Percentiles rank a stretch among this genome's conserved stretches.
Evolutionary conservation across 2,113 vertebrate species (phyloP).

Genomic region (Caranx ignobilis): DNA sequence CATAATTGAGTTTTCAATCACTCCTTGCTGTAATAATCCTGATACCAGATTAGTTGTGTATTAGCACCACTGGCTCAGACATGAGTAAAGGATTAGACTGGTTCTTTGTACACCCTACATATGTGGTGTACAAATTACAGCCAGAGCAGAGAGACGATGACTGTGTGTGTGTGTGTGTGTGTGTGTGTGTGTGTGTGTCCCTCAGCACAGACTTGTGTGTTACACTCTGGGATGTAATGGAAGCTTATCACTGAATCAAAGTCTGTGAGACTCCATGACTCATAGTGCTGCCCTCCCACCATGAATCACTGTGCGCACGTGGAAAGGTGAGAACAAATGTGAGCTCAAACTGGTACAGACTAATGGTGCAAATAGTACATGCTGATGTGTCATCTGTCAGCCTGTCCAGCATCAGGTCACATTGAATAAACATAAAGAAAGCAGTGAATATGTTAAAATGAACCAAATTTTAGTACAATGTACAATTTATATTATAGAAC

Average conservation of each 20-base stretch:
- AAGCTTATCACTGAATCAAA: slow-evolving; percentile 59
- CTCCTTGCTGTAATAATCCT: slow-evolving; percentile 39
- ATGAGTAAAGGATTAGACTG: slow-evolving; percentile 35
- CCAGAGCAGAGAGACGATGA: not conserved
- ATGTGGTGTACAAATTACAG: slow-evolving; percentile 16
- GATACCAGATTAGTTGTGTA: slow-evolving; percentile 41
- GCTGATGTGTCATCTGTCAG: not conserved
- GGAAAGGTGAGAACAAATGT: slow-evolving; percentile 38
- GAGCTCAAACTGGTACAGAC: slow-evolving; percentile 19
- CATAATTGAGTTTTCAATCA: slow-evolving; percentile 54
- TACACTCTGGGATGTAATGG: slow-evolving; percentile 30
- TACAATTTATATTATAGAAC: not conserved
- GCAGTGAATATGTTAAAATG: not conserved
- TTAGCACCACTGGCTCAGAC: slow-evolving; percentile 48
- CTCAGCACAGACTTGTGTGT: slow-evolving; percentile 29
- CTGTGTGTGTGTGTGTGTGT: slow-evolving; percentile 19
- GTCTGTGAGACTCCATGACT: slow-evolving; percentile 45
- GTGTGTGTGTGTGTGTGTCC: slow-evolving; percentile 4
- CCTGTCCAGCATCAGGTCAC: not conserved
- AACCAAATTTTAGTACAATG: not conserved
- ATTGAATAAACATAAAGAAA: not conserved
- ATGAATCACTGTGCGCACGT: slow-evolving; percentile 32
- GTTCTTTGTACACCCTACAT: slow-evolving; percentile 23
- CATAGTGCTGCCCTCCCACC: slow-evolving; percentile 5
- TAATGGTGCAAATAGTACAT: not conserved